Percentiles rank a stretch among this genome's conserved stretches.
Evolutionary conservation across 2,113 vertebrate genomes (phyloP).

Genomic region (Coptodon bakossiorum): DNA sequence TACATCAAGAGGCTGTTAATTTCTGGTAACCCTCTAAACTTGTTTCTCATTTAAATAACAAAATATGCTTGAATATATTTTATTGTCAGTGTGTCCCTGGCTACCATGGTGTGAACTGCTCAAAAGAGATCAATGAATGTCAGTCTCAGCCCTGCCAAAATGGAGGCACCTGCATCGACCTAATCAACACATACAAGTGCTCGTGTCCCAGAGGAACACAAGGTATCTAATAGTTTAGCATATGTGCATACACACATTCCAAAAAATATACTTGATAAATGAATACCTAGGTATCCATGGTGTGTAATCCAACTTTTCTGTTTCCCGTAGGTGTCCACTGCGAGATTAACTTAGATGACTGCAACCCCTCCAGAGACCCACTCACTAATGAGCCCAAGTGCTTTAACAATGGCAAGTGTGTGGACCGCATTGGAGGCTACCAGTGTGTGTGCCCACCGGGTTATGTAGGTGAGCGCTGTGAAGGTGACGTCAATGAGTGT

Average conservation of each 20-base stretch:
- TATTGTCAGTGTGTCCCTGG: slow-evolving; percentile 67
- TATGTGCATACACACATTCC: background rate
- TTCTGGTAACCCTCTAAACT: background rate
- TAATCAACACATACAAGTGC: slow-evolving; percentile 97
- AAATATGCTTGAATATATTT: background rate
- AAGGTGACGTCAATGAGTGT: slow-evolving; percentile 97
- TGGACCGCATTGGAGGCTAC: slow-evolving; percentile 91
- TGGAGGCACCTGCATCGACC: slow-evolving; percentile 93
- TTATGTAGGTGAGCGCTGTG: slow-evolving; percentile 95
- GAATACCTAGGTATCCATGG: background rate
- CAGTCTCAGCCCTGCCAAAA: slow-evolving; percentile 94
- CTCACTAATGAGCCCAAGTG: slow-evolving; percentile 86
- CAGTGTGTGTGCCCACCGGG: slow-evolving; percentile 85
- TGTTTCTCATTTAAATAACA: background rate
- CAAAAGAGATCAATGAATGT: slow-evolving; percentile 94
- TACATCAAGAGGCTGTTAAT: background rate
- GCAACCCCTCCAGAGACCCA: slow-evolving; percentile 80
- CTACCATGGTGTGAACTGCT: slow-evolving; percentile 94
- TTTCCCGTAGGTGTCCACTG: slow-evolving; percentile 84
- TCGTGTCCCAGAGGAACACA: slow-evolving; percentile 96
- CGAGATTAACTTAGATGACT: slow-evolving; percentile 95
- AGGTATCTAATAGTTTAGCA: slow-evolving; percentile 64
- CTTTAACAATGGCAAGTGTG: slow-evolving; percentile 90
- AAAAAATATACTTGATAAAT: background rate
- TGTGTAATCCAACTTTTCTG: background rate